Evolutionary conservation across 2,113 vertebrate species (phyloP).

Genomic region (Coptodon bakossiorum): DNA sequence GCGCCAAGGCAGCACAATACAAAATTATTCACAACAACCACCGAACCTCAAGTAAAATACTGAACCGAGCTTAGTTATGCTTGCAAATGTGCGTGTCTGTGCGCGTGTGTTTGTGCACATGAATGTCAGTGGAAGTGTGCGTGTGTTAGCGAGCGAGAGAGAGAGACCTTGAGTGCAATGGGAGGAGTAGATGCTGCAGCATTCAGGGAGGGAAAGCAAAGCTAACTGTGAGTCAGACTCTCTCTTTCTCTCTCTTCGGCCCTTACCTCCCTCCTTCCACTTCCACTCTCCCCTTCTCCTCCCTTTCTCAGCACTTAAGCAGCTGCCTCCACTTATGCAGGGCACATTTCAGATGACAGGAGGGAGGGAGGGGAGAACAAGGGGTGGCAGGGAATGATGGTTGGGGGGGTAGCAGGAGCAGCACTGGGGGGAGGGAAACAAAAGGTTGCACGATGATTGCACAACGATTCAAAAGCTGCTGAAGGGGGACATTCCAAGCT

Average conservation of each 20-base stretch:
- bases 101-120: neutral
- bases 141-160: neutral
- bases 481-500: slow-evolving; percentile 55
- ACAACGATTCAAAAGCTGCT: slow-evolving; percentile 57
- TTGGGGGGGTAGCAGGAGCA: neutral
- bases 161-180: slow-evolving; percentile 61
- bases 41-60: slow-evolving; percentile 44
- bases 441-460: slow-evolving; percentile 72
- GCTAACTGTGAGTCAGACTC: slow-evolving; percentile 75
- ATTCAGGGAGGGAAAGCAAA: slow-evolving; percentile 67
- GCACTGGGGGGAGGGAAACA: slow-evolving; percentile 49
- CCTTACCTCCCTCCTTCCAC: slow-evolving; percentile 52
- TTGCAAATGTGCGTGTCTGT: neutral
- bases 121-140: neutral
- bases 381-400: slow-evolving; percentile 20
- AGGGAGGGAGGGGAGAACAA: slow-evolving; percentile 43
- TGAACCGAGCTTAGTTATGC: slow-evolving; percentile 31
- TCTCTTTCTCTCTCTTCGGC: slow-evolving; percentile 38
- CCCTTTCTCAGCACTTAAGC: slow-evolving; percentile 65
- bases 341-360: slow-evolving; percentile 67
- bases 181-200: slow-evolving; percentile 72
- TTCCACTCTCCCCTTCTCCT: slow-evolving; percentile 57
- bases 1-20: slow-evolving; percentile 19
- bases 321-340: slow-evolving; percentile 79
- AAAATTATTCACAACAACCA: slow-evolving; percentile 36